These are phyloP conservation scores for Cebus imitator DNA, from an alignment of 2,113 vertebrate genomes.

Conservation along the genomic window DNA sequence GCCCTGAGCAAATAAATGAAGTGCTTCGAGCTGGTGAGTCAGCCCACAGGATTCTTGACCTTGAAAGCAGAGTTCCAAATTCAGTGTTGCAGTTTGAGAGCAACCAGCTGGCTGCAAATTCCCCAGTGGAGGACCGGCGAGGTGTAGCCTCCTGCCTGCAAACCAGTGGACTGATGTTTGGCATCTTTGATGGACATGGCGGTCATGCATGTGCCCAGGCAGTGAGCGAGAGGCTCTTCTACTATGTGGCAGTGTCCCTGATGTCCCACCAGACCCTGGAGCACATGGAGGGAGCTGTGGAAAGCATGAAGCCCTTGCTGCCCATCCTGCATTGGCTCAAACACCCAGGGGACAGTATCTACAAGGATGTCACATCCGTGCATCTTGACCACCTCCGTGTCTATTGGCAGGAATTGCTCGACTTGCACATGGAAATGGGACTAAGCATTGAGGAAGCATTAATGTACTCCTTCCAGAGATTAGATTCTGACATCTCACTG, in stretches of 20 bases:
- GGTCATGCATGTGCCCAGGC: conserved; percentile 94
- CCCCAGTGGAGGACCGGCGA: conserved; percentile 92
- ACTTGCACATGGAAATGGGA: conserved; percentile 87
- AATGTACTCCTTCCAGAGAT: conserved; percentile 90
- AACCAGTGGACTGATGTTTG: conserved; percentile 94
- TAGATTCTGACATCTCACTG: conserved; percentile 94
- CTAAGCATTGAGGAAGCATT: conserved; percentile 90
- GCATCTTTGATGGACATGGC: conserved; percentile 95
- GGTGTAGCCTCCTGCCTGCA: conserved; percentile 92
- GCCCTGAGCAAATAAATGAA: conserved; percentile 87
- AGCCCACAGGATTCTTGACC: conserved; percentile 84
- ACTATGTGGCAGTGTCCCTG: conserved; percentile 92
- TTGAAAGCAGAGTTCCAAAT: conserved; percentile 82
- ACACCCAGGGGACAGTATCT: conserved; percentile 88
- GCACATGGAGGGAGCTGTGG: conserved; percentile 91
- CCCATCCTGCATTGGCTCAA: conserved; percentile 94
- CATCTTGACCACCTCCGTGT: conserved; percentile 93
- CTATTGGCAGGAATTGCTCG: conserved; percentile 95
- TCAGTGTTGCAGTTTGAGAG: conserved; percentile 93
- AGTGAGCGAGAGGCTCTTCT: conserved; percentile 93
- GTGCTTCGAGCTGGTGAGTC: conserved; percentile 90
- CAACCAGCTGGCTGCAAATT: conserved; percentile 94
- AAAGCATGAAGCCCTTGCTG: conserved; percentile 87
- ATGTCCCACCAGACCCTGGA: conserved; percentile 90
- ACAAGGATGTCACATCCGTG: conserved; percentile 88